Evolutionary conservation across 2,888 invertebrate genomes (phyloP).

Genomic region (Loripinus fragilis): DNA sequence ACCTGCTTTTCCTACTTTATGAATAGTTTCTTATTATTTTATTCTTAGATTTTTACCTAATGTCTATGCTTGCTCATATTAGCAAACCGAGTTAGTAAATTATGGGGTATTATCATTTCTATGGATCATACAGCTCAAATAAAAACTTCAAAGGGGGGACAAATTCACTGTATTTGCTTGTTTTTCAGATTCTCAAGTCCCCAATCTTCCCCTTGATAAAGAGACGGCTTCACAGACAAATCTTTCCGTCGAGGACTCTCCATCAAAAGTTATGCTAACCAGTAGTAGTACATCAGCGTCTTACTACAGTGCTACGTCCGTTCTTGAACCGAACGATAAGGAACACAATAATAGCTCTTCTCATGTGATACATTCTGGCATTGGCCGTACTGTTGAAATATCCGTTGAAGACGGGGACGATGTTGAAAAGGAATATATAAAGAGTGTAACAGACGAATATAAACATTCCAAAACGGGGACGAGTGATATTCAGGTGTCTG

Average conservation of each 20-base stretch:
- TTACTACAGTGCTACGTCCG: slow-evolving; percentile 52
- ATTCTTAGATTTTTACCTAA: too few relatives aligned
- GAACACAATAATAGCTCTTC: slow-evolving; percentile 4
- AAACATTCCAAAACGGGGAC: slow-evolving; percentile 4
- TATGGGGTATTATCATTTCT: too few relatives aligned
- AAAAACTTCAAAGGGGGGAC: too few relatives aligned
- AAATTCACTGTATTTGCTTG: not conserved
- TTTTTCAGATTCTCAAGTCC: slow-evolving; percentile 52
- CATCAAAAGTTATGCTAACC: slow-evolving; percentile 32
- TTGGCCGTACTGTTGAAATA: slow-evolving; percentile 16
- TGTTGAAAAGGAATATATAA: slow-evolving; percentile 2
- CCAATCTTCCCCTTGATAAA: slow-evolving; percentile 52
- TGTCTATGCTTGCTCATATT: too few relatives aligned
- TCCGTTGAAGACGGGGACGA: not conserved
- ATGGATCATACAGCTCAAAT: too few relatives aligned
- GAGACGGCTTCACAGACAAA: slow-evolving; percentile 7
- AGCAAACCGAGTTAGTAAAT: too few relatives aligned
- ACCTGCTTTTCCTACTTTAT: too few relatives aligned
- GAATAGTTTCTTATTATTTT: too few relatives aligned
- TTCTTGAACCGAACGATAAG: slow-evolving; percentile 17
- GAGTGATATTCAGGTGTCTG: slow-evolving; percentile 12
- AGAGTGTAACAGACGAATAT: not conserved
- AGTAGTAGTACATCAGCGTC: slow-evolving; percentile 52
- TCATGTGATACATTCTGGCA: not conserved
- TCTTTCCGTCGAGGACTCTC: slow-evolving; percentile 41